These are phyloP conservation scores for Peribatodes rhomboidaria DNA, from an alignment of 2,888 invertebrate genomes.

Conservation along the genomic window DNA sequence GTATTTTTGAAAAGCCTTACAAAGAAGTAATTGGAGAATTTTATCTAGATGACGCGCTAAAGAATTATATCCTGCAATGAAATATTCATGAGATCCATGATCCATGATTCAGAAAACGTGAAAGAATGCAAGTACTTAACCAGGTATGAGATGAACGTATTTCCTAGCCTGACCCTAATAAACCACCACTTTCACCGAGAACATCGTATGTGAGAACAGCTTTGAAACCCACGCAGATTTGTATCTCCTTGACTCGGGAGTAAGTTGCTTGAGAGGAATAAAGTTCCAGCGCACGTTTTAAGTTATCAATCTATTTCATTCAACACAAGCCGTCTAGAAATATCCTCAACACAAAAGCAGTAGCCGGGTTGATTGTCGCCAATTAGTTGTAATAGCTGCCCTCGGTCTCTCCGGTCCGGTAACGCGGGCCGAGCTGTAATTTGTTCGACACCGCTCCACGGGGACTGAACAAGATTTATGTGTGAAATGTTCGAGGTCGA, in stretches of 20 bases:
- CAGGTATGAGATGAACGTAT: not conserved
- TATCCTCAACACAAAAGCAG: slow-evolving; percentile 65
- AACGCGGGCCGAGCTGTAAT: slow-evolving; percentile 60
- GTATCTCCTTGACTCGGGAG: not conserved
- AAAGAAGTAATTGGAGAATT: not conserved
- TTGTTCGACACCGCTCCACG: slow-evolving; percentile 64
- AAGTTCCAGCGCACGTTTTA: not conserved
- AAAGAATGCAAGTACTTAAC: not conserved
- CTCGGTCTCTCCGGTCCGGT: slow-evolving; percentile 62
- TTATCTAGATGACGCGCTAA: not conserved
- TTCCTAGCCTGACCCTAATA: slow-evolving; percentile 1
- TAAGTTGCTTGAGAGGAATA: not conserved
- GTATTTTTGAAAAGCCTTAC: not conserved
- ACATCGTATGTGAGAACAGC: slow-evolving; percentile 1
- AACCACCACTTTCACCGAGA: slow-evolving; percentile 2
- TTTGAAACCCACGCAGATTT: slow-evolving; percentile 1
- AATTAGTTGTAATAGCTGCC: slow-evolving; percentile 83
- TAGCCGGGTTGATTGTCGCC: slow-evolving; percentile 78
- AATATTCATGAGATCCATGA: too few relatives aligned
- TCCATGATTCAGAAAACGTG: too few relatives aligned
- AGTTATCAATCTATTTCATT: slow-evolving; percentile 28
- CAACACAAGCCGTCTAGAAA: slow-evolving; percentile 33
- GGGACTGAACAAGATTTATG: slow-evolving; percentile 69
- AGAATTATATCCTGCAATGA: not conserved
- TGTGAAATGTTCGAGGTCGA: slow-evolving; percentile 76